Evolutionary conservation across 2,888 invertebrate genomes (phyloP).

Genomic region (Hofmannophila pseudospretella): DNA sequence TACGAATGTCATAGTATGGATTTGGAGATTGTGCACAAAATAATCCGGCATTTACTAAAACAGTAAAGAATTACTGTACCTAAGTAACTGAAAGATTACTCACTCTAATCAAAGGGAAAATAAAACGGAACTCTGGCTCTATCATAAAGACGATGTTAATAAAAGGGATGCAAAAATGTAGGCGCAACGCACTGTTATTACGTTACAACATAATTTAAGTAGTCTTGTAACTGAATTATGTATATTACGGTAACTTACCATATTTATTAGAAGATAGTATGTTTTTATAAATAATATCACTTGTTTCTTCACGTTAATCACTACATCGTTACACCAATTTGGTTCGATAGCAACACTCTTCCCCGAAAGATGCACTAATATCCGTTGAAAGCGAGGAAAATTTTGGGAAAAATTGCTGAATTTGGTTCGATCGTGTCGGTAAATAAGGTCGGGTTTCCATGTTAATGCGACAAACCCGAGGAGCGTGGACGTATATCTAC

Average conservation of each 20-base stretch:
- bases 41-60: too few relatives aligned
- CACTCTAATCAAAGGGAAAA: too few relatives aligned
- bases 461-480: constrained; percentile 68
- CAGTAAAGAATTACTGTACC: too few relatives aligned
- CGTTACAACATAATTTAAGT: background rate
- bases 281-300: constrained; percentile 2
- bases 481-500: constrained; percentile 41
- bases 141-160: too few relatives aligned
- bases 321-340: constrained; percentile 12
- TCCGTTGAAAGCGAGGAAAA: constrained; percentile 8
- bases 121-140: too few relatives aligned
- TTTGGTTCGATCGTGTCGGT: constrained; percentile 28
- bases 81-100: too few relatives aligned
- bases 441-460: constrained; percentile 59
- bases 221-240: background rate
- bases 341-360: constrained; percentile 6
- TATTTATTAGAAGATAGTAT: constrained; percentile 11
- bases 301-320: background rate
- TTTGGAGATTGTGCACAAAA: too few relatives aligned
- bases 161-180: too few relatives aligned
- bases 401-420: constrained; percentile 23
- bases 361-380: constrained; percentile 9
- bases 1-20: too few relatives aligned
- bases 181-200: too few relatives aligned
- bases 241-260: constrained; percentile 16